phyloP scores from a whole-genome alignment of 2,888 invertebrate species.

The Spicauda simplicius region DNA sequence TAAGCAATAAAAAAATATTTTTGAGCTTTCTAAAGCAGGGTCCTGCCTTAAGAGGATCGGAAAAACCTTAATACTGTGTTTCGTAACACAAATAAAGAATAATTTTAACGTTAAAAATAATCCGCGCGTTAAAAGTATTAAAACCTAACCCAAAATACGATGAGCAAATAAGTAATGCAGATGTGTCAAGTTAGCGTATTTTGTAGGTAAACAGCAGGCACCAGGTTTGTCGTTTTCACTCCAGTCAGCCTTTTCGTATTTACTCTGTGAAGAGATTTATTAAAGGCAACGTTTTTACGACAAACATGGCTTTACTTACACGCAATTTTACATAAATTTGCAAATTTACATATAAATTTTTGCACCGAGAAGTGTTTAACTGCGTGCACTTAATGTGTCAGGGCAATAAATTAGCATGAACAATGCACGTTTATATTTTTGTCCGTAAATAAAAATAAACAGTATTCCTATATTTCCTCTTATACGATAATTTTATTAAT shows the following conservation, averaged over 20 bases:
- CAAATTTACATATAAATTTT: neutral
- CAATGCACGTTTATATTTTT: neutral
- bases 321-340: neutral
- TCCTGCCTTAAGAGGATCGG: too few species aligned
- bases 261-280: constrained; percentile 12
- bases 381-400: neutral
- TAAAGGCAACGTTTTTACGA: constrained; percentile 14
- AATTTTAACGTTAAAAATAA: too few species aligned
- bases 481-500: too few species aligned
- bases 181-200: constrained; percentile 1
- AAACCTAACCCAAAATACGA: neutral
- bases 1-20: too few species aligned
- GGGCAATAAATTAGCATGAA: neutral
- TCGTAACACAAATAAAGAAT: too few species aligned
- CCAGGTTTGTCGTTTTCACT: neutral
- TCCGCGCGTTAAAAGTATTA: too few species aligned
- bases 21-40: too few species aligned
- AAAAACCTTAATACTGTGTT: too few species aligned
- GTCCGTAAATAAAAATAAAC: neutral
- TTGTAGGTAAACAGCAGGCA: neutral
- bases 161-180: neutral
- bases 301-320: constrained; percentile 6
- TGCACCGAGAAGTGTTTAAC: neutral
- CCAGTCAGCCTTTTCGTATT: constrained; percentile 17
- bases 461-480: neutral